These are phyloP conservation scores for Crocuta crocuta DNA, from an alignment of 2,113 vertebrate genomes.

Conservation along the genomic window DNA sequence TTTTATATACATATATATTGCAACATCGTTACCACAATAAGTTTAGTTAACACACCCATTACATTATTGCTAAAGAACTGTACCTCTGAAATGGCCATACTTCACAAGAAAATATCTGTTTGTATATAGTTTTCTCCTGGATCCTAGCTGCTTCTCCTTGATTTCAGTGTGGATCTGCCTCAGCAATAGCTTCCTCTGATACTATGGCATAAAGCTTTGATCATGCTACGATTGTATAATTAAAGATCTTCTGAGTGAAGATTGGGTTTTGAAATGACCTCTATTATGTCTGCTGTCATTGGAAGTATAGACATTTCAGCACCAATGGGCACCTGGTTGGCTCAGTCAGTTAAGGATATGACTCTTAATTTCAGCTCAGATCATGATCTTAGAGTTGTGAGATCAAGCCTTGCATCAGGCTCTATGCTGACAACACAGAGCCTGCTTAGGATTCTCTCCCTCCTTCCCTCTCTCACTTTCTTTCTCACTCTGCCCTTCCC, in stretches of 20 bases:
- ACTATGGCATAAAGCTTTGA: background rate
- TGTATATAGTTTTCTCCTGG: background rate
- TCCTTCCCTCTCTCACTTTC: too few relatives aligned
- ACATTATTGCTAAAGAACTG: background rate
- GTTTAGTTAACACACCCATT: background rate
- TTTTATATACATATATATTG: background rate
- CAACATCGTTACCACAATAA: background rate
- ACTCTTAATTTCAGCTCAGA: too few relatives aligned
- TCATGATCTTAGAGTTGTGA: too few relatives aligned
- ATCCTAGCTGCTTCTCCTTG: background rate
- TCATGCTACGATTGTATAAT: background rate
- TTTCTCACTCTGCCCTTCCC: too few relatives aligned
- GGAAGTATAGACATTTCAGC: background rate
- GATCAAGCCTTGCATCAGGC: too few relatives aligned
- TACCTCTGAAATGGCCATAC: background rate
- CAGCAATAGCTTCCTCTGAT: background rate
- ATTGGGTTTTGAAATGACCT: background rate
- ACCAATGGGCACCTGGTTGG: background rate
- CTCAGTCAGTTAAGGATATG: too few relatives aligned
- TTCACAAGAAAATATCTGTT: background rate
- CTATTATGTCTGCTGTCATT: background rate
- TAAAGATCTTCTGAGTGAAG: background rate
- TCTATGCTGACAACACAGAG: too few relatives aligned
- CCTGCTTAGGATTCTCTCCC: too few relatives aligned
- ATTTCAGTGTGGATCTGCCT: background rate